A percentile compares a stretch with the other conserved stretches of the same genome.
phyloP scores from a whole-genome alignment of 2,113 vertebrate genomes.

The Cebus imitator region DNA sequence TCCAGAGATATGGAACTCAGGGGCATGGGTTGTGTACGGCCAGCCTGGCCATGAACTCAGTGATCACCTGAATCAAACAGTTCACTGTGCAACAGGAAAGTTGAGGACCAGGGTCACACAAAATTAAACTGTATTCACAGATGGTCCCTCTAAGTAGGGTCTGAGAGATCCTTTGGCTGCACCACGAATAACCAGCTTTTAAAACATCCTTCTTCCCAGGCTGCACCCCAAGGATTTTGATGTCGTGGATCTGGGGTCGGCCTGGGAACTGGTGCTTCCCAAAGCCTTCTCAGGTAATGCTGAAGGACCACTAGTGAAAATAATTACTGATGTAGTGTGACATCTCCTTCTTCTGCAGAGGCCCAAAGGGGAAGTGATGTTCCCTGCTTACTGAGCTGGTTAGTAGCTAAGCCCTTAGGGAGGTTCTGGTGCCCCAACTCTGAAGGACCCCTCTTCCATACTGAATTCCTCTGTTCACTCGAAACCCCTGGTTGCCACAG shows the following conservation, averaged over 20 bases:
- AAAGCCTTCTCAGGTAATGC: neutral
- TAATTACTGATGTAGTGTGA: neutral
- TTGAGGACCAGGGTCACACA: neutral
- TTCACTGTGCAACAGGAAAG: neutral
- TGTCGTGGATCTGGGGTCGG: neutral
- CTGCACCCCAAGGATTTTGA: neutral
- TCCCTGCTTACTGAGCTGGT: neutral
- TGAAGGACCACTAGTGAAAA: neutral
- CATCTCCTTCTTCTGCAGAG: neutral
- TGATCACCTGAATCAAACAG: neutral
- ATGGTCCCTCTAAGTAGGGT: neutral
- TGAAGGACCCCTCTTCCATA: neutral
- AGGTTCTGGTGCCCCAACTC: neutral
- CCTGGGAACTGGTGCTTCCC: neutral
- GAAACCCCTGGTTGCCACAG: neutral
- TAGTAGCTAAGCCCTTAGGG: neutral
- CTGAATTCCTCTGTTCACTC: neutral
- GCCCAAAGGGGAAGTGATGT: neutral
- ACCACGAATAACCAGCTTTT: neutral
- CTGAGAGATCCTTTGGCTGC: neutral
- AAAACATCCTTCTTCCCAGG: neutral
- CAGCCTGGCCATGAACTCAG: neutral
- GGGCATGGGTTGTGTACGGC: accelerated
- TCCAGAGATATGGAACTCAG: too few species aligned
- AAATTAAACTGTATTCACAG: neutral